phyloP scores from a whole-genome alignment of 2,797 vertebrate species.

The Catamblyrhynchus diadema region DNA sequence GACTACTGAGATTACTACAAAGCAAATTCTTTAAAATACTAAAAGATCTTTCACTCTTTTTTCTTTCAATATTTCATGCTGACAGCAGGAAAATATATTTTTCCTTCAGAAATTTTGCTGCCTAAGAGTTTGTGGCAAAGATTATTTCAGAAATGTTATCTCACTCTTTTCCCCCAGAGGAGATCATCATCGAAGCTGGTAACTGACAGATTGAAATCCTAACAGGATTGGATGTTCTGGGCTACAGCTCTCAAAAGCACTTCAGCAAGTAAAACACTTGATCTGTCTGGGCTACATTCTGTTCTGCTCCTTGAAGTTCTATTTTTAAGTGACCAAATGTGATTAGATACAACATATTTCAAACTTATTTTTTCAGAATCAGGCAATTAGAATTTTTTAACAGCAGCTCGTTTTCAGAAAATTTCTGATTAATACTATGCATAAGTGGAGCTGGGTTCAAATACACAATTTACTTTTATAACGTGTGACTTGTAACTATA shows the following conservation, averaged over 20 bases:
- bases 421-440: background rate
- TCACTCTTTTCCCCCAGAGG: background rate
- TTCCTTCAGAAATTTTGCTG: background rate
- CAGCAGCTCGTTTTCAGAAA: background rate
- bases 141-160: background rate
- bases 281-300: background rate
- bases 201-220: background rate
- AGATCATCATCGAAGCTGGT: background rate
- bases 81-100: background rate
- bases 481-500: accelerated
- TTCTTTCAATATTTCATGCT: background rate
- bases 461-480: background rate
- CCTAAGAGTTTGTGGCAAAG: background rate
- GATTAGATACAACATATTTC: background rate
- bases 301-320: background rate
- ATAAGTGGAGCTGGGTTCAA: background rate
- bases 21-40: background rate
- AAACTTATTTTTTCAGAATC: background rate
- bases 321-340: background rate
- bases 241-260: background rate
- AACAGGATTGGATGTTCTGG: background rate
- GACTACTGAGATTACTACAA: background rate
- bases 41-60: background rate
- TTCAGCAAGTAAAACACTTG: background rate
- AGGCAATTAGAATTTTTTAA: background rate